A percentile compares a stretch with the other conserved stretches of the same genome.
These are phyloP conservation scores for Synanthedon vespiformis DNA, from an alignment of 2,888 invertebrate species.

Conservation along the genomic window DNA sequence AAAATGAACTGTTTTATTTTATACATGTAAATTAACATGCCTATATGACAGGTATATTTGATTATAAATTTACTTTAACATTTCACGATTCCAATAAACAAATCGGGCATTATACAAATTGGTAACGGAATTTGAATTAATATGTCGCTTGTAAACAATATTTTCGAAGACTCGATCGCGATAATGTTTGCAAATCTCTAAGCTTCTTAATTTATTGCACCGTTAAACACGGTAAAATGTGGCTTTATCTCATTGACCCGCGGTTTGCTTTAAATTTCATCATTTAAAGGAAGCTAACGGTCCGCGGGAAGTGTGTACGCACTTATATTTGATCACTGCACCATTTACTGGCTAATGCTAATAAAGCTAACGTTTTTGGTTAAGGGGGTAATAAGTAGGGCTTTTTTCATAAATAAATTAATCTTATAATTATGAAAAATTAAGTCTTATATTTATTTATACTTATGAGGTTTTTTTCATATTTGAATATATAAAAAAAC, in stretches of 20 bases:
- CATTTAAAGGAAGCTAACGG: conserved; percentile 21
- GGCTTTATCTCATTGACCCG: conserved; percentile 15
- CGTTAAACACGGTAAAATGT: conserved; percentile 14
- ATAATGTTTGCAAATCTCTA: conserved; percentile 12
- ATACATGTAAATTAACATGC: neutral
- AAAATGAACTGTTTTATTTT: neutral
- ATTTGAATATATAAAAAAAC: too few species aligned
- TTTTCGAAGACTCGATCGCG: conserved; percentile 6
- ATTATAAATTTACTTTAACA: too few species aligned
- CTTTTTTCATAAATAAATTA: too few species aligned
- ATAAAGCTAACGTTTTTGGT: too few species aligned
- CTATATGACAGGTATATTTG: neutral
- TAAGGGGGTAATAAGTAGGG: too few species aligned
- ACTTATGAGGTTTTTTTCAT: too few species aligned
- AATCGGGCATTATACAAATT: conserved; percentile 3
- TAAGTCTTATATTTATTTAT: too few species aligned
- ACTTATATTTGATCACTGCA: neutral
- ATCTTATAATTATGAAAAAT: too few species aligned
- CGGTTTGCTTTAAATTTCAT: conserved; percentile 14
- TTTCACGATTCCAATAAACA: too few species aligned
- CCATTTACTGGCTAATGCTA: neutral
- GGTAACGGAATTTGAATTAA: conserved; percentile 16
- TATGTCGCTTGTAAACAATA: conserved; percentile 9
- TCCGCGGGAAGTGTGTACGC: conserved; percentile 13
- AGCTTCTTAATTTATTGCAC: conserved; percentile 15